These are phyloP conservation scores for Hypanus sabinus DNA, from an alignment of 2,113 vertebrate species.

Conservation along the genomic window DNA sequence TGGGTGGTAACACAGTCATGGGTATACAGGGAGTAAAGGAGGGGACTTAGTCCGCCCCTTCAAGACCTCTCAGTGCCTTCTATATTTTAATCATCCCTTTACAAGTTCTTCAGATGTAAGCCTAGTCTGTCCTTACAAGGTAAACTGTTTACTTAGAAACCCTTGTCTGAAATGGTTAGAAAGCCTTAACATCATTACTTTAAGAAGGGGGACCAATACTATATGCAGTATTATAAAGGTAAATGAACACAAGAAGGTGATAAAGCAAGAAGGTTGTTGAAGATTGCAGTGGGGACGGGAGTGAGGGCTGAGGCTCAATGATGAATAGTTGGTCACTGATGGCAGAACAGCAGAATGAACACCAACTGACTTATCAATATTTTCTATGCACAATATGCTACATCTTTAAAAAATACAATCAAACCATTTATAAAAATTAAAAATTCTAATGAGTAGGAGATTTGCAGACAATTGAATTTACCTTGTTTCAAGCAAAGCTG, in stretches of 20 bases:
- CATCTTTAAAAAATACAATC: constrained; percentile 24
- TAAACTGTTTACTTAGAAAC: too few species aligned
- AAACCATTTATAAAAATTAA: constrained; percentile 14
- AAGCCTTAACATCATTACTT: too few species aligned
- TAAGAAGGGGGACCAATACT: too few species aligned
- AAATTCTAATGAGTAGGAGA: neutral
- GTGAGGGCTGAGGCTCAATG: neutral
- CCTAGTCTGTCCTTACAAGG: too few species aligned
- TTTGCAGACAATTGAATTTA: constrained; percentile 47
- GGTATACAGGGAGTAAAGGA: too few species aligned
- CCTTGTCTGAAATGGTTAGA: too few species aligned
- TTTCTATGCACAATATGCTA: neutral
- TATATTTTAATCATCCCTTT: too few species aligned
- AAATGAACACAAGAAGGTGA: neutral
- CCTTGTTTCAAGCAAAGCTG: constrained; percentile 85
- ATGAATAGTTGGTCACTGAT: neutral
- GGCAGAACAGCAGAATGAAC: neutral
- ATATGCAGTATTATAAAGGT: too few species aligned
- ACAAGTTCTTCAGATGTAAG: too few species aligned
- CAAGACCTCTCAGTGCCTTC: too few species aligned
- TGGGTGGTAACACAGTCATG: too few species aligned
- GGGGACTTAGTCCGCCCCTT: too few species aligned
- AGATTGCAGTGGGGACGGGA: neutral
- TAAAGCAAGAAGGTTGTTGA: neutral
- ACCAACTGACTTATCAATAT: neutral